Base-by-base conservation (phyloP, 2,888 invertebrate species). In the Chloroclystis v-ata region DNA sequence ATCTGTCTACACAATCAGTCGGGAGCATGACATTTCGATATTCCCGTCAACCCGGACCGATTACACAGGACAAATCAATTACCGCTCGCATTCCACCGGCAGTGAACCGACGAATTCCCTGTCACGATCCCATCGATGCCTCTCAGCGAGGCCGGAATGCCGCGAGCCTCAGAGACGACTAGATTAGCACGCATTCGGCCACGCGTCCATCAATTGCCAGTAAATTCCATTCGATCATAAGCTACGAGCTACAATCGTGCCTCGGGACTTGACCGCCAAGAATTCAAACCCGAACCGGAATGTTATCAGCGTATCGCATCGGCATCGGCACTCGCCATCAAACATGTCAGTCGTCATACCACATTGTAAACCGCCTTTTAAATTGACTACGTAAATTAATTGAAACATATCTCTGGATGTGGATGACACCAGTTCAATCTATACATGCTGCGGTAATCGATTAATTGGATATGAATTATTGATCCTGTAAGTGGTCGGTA, bases 1-100 rank as follows among this genome's bases (percentile, higher is more conserved):
- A 39, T 45, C 54, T 51, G 46, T 28, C 60, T 60, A 47, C 46
- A 47, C 52, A 51, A 62, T 60, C 59, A 54, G 56, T 54, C 56
- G 51, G 47, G 50, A 55, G 60, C 61, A 63, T 74, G 76, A 78
- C 70, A 72, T 75, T 75, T 76, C 78, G 71, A 76, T 77, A 74
- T 72, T 74, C 77, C 78, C 67, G 82, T 83, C 82, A 79, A 78
- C 84, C 79, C 75, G 69, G 69, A 59, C 69, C 70, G 79, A 82
- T 83, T 80, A 86, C 82, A 77, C 77, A 81, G 84, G 84, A 85
- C 86, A 79, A 87, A 86, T 87, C 87, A 85, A 85, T 87, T 87
- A 85, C 74, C 69, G 69, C 67, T 76, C 71, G 79, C 84, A 87
- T 87, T 83, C 86, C 85, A 71, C 65, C 69, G 69, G 69, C 80